Base-by-base conservation (phyloP, 2,888 invertebrate species). In the Drosophila mulleri region DNA sequence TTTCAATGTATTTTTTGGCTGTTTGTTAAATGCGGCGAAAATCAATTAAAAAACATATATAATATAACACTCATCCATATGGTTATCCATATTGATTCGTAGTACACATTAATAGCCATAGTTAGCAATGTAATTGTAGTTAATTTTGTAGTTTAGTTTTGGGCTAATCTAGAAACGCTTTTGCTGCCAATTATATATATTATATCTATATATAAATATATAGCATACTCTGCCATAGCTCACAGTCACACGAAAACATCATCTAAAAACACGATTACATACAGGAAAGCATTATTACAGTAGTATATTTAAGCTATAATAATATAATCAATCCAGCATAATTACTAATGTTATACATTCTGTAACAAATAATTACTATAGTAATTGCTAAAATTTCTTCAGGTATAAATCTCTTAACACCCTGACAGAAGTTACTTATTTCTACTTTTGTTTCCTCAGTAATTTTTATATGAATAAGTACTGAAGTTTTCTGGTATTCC, bases 151-250 rank as follows among this genome's bases (percentile, higher is more conserved):
- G 72, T 54, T 65, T 71, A 71, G 80, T 59, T 37, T 48, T 80
- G 66, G 68, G 77, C 77, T 65, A 64, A 47, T 62, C 12, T 85
- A 71, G 60, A 69, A 83, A 68, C 56, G 83, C 83, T 89, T 88
- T 66, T 59, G 73, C 78, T 75, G 82, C 83, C 61, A 62, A 3
- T 14, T 45, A 32, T 56, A 60, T 20, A 57, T 1, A 18, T 44
- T 23, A 41, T 48, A 39, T 37, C 12, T 23, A 41, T 23, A 67
- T 35, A 37, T 1, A n/a, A 39, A 29, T 54, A 52, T n/a, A 56
- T 44, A 65, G 32, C 11, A 58, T 57, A 41, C n/a, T 35, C 37
- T 48, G 64, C 14, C 32, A 44, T 16, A 44, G 32, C 11, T 56
- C 35, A 42, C 44, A 71, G 54, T 32, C 48, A 64, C 63, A 70